Percentiles rank a stretch among this genome's conserved stretches.
Evolutionary conservation across 1,140 invertebrate species (phyloP).

Genomic region (Drosophila ercepeae): DNA sequence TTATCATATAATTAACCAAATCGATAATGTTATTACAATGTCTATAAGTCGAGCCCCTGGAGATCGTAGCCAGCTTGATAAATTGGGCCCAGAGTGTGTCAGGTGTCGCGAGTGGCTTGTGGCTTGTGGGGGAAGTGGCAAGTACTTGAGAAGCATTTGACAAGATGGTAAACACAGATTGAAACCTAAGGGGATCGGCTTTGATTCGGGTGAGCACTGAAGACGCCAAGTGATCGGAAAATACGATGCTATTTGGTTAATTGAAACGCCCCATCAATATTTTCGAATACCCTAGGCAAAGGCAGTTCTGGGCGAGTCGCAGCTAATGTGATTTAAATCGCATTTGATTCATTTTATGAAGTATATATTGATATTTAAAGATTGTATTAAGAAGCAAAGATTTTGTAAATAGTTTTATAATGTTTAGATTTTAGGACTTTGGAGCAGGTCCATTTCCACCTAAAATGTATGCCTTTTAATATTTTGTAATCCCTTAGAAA

Average conservation of each 20-base stretch:
- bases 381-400: no score
- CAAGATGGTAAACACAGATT: slow-evolving; percentile 59
- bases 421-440: no score
- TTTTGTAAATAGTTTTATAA: no score
- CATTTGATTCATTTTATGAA: no score
- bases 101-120: slow-evolving; percentile 46
- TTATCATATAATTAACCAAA: slow-evolving; percentile 69
- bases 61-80: slow-evolving; percentile 27
- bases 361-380: no score
- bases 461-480: no score
- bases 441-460: no score
- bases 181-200: neutral
- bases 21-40: slow-evolving; percentile 64
- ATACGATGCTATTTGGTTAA: slow-evolving; percentile 20
- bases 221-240: neutral
- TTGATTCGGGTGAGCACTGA: neutral
- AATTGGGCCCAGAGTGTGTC: slow-evolving; percentile 35
- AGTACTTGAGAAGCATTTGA: slow-evolving; percentile 41
- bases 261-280: slow-evolving; percentile 27
- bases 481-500: neutral
- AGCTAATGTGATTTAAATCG: no score
- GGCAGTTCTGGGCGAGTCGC: neutral
- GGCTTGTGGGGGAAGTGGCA: slow-evolving; percentile 26
- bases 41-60: slow-evolving; percentile 55
- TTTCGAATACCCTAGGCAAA: neutral